A percentile compares a stretch with the other conserved stretches of the same genome.
Conservation (phyloP, 2,113 vertebrate species). For the Microtus oregoni region DNA sequence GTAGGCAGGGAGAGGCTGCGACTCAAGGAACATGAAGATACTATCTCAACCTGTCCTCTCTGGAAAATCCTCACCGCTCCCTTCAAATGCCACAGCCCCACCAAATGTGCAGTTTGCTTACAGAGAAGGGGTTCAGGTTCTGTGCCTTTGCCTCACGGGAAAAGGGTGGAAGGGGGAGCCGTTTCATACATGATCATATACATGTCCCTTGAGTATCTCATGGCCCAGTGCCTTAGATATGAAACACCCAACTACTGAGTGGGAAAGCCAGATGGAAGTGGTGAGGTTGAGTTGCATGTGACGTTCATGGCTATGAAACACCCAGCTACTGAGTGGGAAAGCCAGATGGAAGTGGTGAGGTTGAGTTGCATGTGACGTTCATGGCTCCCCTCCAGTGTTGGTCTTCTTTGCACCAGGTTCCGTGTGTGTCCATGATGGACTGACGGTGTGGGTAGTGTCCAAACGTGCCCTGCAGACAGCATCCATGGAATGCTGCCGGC, state of each 20-base stretch:
- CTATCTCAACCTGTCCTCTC: slow-evolving; percentile 29
- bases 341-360: background rate
- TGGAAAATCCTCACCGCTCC: slow-evolving; percentile 29
- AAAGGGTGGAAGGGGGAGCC: background rate
- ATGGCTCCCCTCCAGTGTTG: background rate
- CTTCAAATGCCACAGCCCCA: background rate
- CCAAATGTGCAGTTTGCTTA: slow-evolving; percentile 17
- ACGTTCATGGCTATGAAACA: too few relatives aligned
- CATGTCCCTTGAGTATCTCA: slow-evolving; percentile 19
- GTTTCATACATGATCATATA: background rate
- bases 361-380: too few relatives aligned
- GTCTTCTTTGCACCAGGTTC: background rate
- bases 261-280: background rate
- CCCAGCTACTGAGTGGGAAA: background rate
- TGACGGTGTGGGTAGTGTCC: background rate
- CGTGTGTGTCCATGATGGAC: background rate
- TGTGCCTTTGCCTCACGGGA: background rate
- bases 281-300: background rate
- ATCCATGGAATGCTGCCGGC: too few relatives aligned
- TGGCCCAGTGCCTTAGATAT: background rate
- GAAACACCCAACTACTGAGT: background rate
- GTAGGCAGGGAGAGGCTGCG: background rate
- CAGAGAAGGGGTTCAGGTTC: background rate
- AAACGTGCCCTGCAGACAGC: background rate
- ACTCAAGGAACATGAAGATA: slow-evolving; percentile 53